A percentile compares a stretch with the other conserved stretches of the same genome.
These are phyloP conservation scores for Hoplostethus mediterraneus DNA, from an alignment of 2,797 vertebrate species.

Conservation along the genomic window DNA sequence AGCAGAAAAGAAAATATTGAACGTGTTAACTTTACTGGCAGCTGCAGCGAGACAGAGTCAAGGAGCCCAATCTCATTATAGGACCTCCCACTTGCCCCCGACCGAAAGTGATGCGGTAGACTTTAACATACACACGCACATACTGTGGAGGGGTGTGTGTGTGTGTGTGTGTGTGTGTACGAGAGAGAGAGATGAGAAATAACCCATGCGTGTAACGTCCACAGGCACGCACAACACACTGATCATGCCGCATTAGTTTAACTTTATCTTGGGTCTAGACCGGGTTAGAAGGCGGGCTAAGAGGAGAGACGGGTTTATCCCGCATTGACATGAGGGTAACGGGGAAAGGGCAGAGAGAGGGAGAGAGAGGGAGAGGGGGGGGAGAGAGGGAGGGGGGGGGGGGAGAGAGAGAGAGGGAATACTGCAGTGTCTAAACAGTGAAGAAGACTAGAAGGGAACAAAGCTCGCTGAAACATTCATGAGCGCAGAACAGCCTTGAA, in stretches of 20 bases:
- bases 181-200: background rate
- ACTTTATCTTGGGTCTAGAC: constrained; percentile 61
- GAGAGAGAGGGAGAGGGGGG: constrained; percentile 15
- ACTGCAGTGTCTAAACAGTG: constrained; percentile 80
- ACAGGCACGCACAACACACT: constrained; percentile 26
- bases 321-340: constrained; percentile 56
- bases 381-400: constrained; percentile 32
- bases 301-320: constrained; percentile 31
- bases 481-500: constrained; percentile 61
- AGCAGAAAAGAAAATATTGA: constrained; percentile 67
- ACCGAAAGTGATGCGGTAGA: constrained; percentile 89
- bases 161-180: constrained; percentile 20
- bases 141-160: constrained; percentile 24
- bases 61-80: constrained; percentile 85
- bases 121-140: constrained; percentile 67
- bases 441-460: constrained; percentile 67
- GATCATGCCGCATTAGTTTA: constrained; percentile 42
- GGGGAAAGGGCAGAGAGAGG: constrained; percentile 39
- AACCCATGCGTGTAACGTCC: constrained; percentile 38
- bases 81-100: constrained; percentile 83
- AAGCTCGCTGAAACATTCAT: constrained; percentile 76
- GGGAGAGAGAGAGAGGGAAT: constrained; percentile 66
- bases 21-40: constrained; percentile 87
- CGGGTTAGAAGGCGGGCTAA: constrained; percentile 1
- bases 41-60: constrained; percentile 76